These are phyloP conservation scores for Numenius phaeopus DNA, from an alignment of 2,797 vertebrate species.

Conservation along the genomic window DNA sequence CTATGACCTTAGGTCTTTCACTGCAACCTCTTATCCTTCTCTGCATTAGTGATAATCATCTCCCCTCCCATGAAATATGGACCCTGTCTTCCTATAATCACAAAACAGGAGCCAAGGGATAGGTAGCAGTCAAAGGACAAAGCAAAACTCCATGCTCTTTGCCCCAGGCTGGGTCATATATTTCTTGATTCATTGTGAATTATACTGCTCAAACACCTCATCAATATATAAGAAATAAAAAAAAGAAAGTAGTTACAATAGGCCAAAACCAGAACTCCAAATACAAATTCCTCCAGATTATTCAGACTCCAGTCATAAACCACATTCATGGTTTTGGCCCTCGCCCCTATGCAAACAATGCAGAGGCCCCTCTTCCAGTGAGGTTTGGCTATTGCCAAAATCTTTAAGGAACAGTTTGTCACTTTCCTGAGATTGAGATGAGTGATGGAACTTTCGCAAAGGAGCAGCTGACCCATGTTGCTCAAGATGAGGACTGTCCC, in stretches of 20 bases:
- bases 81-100: not conserved
- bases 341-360: not conserved
- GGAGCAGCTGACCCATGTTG: not conserved
- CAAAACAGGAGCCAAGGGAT: not conserved
- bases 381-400: not conserved
- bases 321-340: constrained; percentile 7
- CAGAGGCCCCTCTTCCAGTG: not conserved
- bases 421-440: not conserved
- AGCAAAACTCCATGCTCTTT: not conserved
- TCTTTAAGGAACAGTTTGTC: not conserved
- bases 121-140: not conserved
- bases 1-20: not conserved
- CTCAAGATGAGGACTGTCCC: not conserved
- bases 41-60: not conserved
- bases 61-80: not conserved
- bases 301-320: constrained; percentile 5
- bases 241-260: not conserved
- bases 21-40: not conserved
- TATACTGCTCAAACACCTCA: not conserved
- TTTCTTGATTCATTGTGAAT: not conserved
- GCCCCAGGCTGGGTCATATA: not conserved
- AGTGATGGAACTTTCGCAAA: not conserved
- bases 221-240: not conserved
- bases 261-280: not conserved
- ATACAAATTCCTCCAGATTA: not conserved